Evolutionary conservation across 2,888 invertebrate genomes (phyloP), one percentile per base, ranked within the genome.

Genomic region (Drosophila affinis): DNA sequence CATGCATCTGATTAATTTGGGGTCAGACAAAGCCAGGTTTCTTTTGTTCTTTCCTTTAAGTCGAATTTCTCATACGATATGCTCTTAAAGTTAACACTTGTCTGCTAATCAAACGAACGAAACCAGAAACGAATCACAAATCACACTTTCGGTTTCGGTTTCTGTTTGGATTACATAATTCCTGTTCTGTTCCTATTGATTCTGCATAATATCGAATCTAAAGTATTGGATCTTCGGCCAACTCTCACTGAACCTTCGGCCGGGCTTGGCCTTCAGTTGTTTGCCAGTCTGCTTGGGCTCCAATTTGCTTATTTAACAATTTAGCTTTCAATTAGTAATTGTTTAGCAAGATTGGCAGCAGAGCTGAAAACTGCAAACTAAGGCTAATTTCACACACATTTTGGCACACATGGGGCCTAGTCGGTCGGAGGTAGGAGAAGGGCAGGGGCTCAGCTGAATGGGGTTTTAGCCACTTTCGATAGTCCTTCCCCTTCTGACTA

Each of bases 111-210:
- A 39, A 53, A 64, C 44, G 18, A 21, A 55, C 52, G 34, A 58
- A 65, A 58, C 54, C 53, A 68, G 53, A 57, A 21, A 53, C 48
- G 64, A 72, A 48, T 18, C 18, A 18, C 48, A 65, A 75, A 59
- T 82, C 74, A 65, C 82, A 84, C 87, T 83, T 83, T 83, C 84
- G 54, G 54, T 83, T 83, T 83, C 84, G 54, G 54, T 83, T 87
- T 86, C 72, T 44, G 59, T 44, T 55, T 57, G 6, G 18, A 53
- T 86, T 83, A 60, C 72, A 77, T 72, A 63, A 64, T 72, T 51
- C 49, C 29, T n/a, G 12, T 27, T 27, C 29, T n/a, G 12, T 27
- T 27, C 10, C 18, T 29, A 45, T 58, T 54, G 53, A 64, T 44
- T 46, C 45, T 27, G 29, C n/a, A 4, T 14, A 6, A 18, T 14